Conservation (phyloP, 2,113 vertebrate species). For the Oncorhynchus mykiss region DNA sequence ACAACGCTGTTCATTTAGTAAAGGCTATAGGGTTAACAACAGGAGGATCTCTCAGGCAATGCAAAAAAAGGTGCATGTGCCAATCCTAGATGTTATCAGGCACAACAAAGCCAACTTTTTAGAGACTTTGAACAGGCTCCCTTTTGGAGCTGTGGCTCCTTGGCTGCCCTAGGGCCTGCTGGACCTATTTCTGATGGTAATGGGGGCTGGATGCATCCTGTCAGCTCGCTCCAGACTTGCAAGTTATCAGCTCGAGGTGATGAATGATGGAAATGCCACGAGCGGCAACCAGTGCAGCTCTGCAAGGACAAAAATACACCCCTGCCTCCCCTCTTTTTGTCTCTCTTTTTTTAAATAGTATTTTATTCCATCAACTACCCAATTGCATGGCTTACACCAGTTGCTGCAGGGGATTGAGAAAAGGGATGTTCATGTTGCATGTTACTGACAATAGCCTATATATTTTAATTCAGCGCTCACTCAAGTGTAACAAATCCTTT, state of each 20-base stretch:
- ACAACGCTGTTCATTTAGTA: slow-evolving; percentile 17
- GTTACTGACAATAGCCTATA: background rate
- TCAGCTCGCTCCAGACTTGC: slow-evolving; percentile 70
- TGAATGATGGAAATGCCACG: slow-evolving; percentile 73
- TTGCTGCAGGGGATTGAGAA: background rate
- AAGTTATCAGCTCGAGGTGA: slow-evolving; percentile 71
- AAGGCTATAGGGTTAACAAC: slow-evolving; percentile 38
- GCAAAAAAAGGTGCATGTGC: slow-evolving; percentile 32
- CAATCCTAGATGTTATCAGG: slow-evolving; percentile 44
- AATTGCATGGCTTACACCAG: slow-evolving; percentile 6
- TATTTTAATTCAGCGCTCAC: background rate
- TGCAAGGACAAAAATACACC: slow-evolving; percentile 41
- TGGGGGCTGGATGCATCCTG: slow-evolving; percentile 74
- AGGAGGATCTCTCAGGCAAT: slow-evolving; percentile 36
- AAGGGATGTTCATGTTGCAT: background rate
- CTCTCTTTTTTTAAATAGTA: background rate
- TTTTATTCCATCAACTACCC: slow-evolving; percentile 5
- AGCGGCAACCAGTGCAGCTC: slow-evolving; percentile 32
- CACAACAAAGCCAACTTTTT: slow-evolving; percentile 58
- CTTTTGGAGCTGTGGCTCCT: slow-evolving; percentile 33
- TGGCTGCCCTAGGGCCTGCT: slow-evolving; percentile 53
- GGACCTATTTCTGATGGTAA: slow-evolving; percentile 75
- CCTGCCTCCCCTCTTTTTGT: slow-evolving; percentile 1
- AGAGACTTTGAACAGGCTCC: slow-evolving; percentile 61
- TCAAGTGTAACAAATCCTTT: background rate